A percentile compares a stretch with the other conserved stretches of the same genome.
phyloP scores from a whole-genome alignment of 37 sponge, comb jelly and placozoan species.

The Theonella swinhoei region DNA sequence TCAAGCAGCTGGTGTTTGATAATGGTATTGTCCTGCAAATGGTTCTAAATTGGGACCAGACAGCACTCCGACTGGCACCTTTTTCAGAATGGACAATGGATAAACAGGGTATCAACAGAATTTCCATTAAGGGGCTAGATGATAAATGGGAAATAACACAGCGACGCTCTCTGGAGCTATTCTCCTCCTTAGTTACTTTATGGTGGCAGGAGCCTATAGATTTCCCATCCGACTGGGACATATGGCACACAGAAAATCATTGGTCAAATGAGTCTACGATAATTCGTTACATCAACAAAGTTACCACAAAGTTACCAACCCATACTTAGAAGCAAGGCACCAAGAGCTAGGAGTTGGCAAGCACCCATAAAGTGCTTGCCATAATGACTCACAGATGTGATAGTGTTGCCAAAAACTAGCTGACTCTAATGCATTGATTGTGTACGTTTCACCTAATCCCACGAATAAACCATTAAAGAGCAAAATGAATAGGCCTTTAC shows the following conservation, averaged over 20 bases:
- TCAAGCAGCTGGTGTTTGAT: too few species aligned
- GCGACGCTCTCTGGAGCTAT: constrained; percentile 13
- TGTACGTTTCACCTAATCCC: too few species aligned
- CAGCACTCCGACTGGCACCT: constrained; percentile 22
- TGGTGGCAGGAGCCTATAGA: constrained; percentile 11
- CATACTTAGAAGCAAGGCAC: too few species aligned
- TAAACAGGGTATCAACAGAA: neutral
- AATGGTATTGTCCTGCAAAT: constrained; percentile 8
- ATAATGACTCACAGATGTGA: too few species aligned
- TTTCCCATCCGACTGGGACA: constrained; percentile 23
- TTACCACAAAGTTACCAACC: too few species aligned
- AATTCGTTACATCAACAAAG: constrained; percentile 26
- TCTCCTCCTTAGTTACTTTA: constrained; percentile 44
- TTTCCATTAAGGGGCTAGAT: constrained; percentile 11
- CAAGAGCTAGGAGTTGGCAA: too few species aligned
- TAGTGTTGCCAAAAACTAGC: too few species aligned
- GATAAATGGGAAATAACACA: constrained; percentile 31
- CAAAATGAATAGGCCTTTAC: too few species aligned
- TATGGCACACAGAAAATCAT: constrained; percentile 40
- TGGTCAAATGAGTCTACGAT: too few species aligned
- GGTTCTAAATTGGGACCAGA: constrained; percentile 48
- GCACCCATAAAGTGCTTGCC: too few species aligned
- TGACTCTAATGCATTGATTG: too few species aligned
- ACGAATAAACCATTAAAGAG: too few species aligned
- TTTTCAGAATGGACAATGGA: constrained; percentile 37